Evolutionary conservation across 2,113 vertebrate genomes (phyloP).

Genomic region (Chlamydotis undulata): DNA sequence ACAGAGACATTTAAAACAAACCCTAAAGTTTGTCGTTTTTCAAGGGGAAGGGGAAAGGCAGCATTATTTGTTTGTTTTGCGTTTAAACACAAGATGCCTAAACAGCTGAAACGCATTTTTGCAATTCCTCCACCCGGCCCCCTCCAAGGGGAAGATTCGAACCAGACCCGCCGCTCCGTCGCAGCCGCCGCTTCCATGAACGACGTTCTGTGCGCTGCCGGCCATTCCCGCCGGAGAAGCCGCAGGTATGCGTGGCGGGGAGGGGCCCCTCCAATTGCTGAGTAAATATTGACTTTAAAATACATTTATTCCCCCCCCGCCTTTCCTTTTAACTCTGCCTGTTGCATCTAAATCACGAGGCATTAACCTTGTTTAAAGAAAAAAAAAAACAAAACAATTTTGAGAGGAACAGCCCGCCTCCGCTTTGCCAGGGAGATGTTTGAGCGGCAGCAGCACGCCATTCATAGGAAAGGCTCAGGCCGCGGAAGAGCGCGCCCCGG

Average conservation of each 20-base stretch:
- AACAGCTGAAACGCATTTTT: conserved; percentile 49
- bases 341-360: not conserved
- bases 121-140: conserved; percentile 31
- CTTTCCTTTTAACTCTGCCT: not conserved
- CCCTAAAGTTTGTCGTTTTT: not conserved
- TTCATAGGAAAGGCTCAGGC: not conserved
- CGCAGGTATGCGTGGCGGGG: conserved; percentile 51
- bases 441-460: accelerated
- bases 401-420: not conserved
- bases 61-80: not conserved
- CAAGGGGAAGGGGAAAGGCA: not conserved
- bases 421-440: not conserved
- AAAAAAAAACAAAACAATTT: not conserved
- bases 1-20: not conserved
- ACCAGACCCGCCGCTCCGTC: conserved; percentile 2
- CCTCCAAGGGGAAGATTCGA: not conserved
- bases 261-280: not conserved
- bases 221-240: conserved; percentile 27
- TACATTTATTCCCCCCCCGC: not conserved
- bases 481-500: accelerated
- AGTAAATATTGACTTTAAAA: conserved; percentile 60
- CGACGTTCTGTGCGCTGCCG: not conserved
- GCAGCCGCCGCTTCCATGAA: not conserved
- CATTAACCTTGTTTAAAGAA: not conserved
- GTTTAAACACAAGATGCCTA: not conserved